Evolutionary conservation across 2,888 invertebrate genomes (phyloP), one percentile per base, ranked within the genome.

Genomic region (Apoda limacodes): DNA sequence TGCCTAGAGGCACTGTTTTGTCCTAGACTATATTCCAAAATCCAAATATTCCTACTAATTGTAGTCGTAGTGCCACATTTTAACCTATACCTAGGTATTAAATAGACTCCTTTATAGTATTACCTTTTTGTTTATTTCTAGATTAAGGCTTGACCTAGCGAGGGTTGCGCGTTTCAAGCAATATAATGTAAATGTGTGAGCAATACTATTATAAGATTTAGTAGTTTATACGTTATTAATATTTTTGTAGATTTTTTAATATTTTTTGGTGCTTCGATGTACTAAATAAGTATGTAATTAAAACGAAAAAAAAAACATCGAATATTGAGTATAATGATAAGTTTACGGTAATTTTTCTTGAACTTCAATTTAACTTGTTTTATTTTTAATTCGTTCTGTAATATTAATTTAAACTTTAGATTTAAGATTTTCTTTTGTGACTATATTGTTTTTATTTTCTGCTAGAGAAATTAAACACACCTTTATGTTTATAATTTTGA

Each of bases 141-240:
- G 52, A 47, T 49, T 40, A 45, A 51, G 34, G 54, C 52, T 54
- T 49, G 46, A 50, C 49, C 43, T 49, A 60, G 64, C 62, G 61
- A 65, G 48, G 67, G 65, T 67, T 55, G 67, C 71, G 74, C 68
- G 64, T 63, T 38, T 51, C 54, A 76, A 78, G 78, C 78, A 78
- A 78, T 78, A 78, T 70, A 45, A 67, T 49, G 68, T 69, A 70
- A 78, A 63, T 57, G 45, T 43, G 69, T 68, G 71, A 80, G 78
- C 76, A 78, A 78, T 78, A 80, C 50, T 71, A 70, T 50, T 75
- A 75, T 63, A 55, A 48, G 5, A 17, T 55, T 59, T 58, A 63
- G 53, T 48, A 57, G n/a, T 52, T 54, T 46, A 48, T 64, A 50
- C 50, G 61, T 60, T 64, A 66, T 60, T 55, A 45, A 54, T 55